Evolutionary conservation across 2,797 vertebrate species (phyloP).

Genomic region (Sparidentex hasta): DNA sequence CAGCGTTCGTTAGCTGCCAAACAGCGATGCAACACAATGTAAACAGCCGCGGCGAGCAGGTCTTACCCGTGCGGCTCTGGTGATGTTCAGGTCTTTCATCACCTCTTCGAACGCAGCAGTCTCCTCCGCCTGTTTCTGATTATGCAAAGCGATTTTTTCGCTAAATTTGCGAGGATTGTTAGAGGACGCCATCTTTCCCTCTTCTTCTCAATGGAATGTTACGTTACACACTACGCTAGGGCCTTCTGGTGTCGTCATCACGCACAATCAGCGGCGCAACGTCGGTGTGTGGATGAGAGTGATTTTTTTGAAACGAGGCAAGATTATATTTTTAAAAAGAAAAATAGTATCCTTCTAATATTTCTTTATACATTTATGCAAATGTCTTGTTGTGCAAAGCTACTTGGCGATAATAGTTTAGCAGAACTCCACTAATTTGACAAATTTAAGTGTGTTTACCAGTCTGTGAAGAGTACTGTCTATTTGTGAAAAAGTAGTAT

Average conservation of each 20-base stretch:
- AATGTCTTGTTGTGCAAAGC: too few relatives aligned
- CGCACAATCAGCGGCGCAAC: constrained; percentile 53
- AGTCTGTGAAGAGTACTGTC: too few relatives aligned
- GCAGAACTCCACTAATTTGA: too few relatives aligned
- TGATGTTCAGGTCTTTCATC: constrained; percentile 97
- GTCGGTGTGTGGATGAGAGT: constrained; percentile 9
- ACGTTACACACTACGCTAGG: constrained; percentile 82
- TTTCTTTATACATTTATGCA: background rate
- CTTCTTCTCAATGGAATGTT: constrained; percentile 91
- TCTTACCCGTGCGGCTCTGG: constrained; percentile 96
- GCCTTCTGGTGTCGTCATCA: constrained; percentile 79
- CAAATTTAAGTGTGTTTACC: too few relatives aligned
- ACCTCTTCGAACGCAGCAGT: constrained; percentile 97
- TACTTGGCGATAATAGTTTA: too few relatives aligned
- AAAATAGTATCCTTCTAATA: background rate
- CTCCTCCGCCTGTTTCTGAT: constrained; percentile 98
- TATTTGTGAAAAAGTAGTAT: too few relatives aligned
- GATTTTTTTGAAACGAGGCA: background rate
- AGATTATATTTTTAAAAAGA: background rate
- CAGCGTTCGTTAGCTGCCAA: constrained; percentile 71
- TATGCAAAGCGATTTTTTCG: constrained; percentile 98
- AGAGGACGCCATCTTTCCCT: constrained; percentile 97
- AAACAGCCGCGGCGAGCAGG: constrained; percentile 36
- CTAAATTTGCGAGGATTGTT: constrained; percentile 99
- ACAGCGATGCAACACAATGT: constrained; percentile 60